Evolutionary conservation across 2,888 invertebrate species (phyloP).

Genomic region (Cryptus armator): DNA sequence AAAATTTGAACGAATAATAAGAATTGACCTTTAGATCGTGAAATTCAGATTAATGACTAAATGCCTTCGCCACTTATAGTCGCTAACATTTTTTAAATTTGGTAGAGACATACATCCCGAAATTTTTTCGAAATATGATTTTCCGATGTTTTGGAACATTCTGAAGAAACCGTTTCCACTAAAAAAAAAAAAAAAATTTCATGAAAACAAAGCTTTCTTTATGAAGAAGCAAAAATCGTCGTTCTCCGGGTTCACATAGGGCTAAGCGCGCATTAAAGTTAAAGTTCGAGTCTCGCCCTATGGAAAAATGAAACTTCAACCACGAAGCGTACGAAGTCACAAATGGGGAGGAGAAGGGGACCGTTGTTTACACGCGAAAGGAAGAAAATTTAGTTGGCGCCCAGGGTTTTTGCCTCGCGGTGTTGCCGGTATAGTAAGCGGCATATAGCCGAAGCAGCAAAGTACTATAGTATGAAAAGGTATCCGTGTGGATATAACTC

Average conservation of each 20-base stretch:
- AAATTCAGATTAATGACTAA: no score
- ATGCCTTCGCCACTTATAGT: no score
- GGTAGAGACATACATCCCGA: no score
- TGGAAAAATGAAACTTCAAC: not conserved
- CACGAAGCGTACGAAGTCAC: constrained; percentile 9
- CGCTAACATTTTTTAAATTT: no score
- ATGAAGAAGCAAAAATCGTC: not conserved
- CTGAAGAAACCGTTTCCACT: not conserved
- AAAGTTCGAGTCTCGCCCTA: not conserved
- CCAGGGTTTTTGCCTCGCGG: not conserved
- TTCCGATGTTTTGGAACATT: no score
- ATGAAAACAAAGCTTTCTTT: not conserved
- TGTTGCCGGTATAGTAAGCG: constrained; percentile 2
- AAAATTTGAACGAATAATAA: no score
- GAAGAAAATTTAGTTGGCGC: constrained; percentile 32
- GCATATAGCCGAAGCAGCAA: constrained; percentile 18
- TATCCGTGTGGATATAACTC: constrained; percentile 70
- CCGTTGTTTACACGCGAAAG: constrained; percentile 28
- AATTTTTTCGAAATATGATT: no score
- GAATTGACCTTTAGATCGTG: no score
- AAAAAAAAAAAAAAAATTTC: not conserved
- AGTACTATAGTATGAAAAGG: constrained; percentile 15
- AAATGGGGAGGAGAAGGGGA: constrained; percentile 4
- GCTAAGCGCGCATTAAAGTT: constrained; percentile 19
- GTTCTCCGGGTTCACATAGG: constrained; percentile 4